Conservation (phyloP, 2,888 invertebrate species). For the Parochlus steinenii region DNA sequence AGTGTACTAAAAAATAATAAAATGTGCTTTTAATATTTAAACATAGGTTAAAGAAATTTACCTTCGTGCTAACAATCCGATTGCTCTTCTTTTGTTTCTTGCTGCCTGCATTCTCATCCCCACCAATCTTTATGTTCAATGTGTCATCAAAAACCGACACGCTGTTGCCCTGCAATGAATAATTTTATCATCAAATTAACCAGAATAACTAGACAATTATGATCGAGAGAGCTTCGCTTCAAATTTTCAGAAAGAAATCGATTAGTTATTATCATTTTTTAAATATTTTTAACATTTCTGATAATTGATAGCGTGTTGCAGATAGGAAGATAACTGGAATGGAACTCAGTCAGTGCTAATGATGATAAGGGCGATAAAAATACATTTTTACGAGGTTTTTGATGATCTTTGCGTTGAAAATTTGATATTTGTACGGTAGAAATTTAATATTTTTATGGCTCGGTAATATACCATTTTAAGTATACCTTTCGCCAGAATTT, state of each 20-base stretch:
- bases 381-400: too few species aligned
- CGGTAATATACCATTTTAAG: background rate
- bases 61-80: constrained; percentile 32
- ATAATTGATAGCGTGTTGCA: too few species aligned
- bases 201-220: background rate
- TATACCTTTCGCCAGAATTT: constrained; percentile 7
- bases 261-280: too few species aligned
- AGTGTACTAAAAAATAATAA: constrained; percentile 57
- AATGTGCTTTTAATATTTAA: too few species aligned
- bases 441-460: too few species aligned
- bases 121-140: constrained; percentile 41
- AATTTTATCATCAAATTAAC: constrained; percentile 13
- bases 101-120: constrained; percentile 21
- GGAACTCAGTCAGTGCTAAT: too few species aligned
- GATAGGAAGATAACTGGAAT: too few species aligned
- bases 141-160: constrained; percentile 40
- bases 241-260: too few species aligned
- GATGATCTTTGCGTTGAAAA: constrained; percentile 1
- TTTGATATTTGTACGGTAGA: background rate
- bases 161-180: constrained; percentile 37
- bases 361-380: too few species aligned
- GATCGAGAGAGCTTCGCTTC: too few species aligned
- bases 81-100: constrained; percentile 22
- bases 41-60: too few species aligned
- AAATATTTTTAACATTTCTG: too few species aligned